Percentiles rank a stretch among this genome's conserved stretches.
Evolutionary conservation across 1,140 invertebrate genomes (phyloP).

Genomic region (Drosophila parabipectinata): DNA sequence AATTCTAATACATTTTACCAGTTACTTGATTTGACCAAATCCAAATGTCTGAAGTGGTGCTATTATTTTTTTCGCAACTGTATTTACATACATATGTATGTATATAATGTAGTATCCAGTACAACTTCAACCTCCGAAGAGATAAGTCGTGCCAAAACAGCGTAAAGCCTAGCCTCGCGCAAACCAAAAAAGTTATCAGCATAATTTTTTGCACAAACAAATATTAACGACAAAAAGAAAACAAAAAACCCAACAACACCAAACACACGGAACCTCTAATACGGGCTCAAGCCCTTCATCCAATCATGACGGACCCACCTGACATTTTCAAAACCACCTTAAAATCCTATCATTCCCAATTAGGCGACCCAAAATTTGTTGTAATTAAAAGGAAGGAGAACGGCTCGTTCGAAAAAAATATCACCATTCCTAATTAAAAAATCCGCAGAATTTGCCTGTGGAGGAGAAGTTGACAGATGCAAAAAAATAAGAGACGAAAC

Average conservation of each 20-base stretch:
- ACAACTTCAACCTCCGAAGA: too few species aligned
- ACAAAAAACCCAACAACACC: slow-evolving; percentile 5
- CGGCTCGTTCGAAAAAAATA: neutral
- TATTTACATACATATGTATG: too few species aligned
- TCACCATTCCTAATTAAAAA: slow-evolving; percentile 5
- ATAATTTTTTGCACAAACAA: neutral
- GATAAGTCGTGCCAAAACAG: too few species aligned
- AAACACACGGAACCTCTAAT: neutral
- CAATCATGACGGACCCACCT: slow-evolving; percentile 7
- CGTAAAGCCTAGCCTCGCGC: too few species aligned
- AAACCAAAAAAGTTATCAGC: too few species aligned
- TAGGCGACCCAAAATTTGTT: slow-evolving; percentile 1
- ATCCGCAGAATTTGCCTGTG: slow-evolving; percentile 3
- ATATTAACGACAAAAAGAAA: slow-evolving; percentile 2
- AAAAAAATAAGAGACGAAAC: slow-evolving; percentile 2
- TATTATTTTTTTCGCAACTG: too few species aligned
- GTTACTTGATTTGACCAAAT: too few species aligned
- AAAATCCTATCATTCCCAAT: slow-evolving; percentile 1
- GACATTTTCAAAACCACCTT: neutral
- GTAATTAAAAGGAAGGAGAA: slow-evolving; percentile 1
- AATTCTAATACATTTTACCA: too few species aligned
- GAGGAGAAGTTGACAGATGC: neutral
- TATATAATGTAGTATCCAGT: too few species aligned
- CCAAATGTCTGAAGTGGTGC: too few species aligned
- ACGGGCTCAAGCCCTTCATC: slow-evolving; percentile 3